Conservation (phyloP, 2,888 invertebrate species). For the Zeuzera pyrina region DNA sequence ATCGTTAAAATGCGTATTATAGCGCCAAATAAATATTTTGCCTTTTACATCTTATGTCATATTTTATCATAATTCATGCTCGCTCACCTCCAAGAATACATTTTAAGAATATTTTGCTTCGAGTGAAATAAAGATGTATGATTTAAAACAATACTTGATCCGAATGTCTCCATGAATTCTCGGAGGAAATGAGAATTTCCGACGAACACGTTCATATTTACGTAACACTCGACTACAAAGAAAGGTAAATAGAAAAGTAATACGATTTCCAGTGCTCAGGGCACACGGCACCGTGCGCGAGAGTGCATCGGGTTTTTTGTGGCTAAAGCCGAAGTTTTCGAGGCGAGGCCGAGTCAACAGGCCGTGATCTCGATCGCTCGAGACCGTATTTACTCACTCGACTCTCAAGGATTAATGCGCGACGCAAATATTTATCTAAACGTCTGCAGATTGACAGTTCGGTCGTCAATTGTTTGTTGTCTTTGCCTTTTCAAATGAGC, state of each 20-base stretch:
- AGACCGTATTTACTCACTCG: slow-evolving; percentile 46
- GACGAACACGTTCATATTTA: slow-evolving; percentile 64
- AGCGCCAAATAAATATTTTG: no score
- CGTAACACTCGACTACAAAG: slow-evolving; percentile 71
- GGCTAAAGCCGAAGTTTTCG: slow-evolving; percentile 18
- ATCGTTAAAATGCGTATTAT: no score
- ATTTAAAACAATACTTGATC: slow-evolving; percentile 19
- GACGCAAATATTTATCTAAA: slow-evolving; percentile 70
- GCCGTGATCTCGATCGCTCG: slow-evolving; percentile 58
- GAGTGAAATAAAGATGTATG: slow-evolving; percentile 1
- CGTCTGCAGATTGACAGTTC: slow-evolving; percentile 72
- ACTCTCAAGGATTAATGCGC: slow-evolving; percentile 67
- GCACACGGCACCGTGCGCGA: slow-evolving; percentile 19
- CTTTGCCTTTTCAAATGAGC: slow-evolving; percentile 69
- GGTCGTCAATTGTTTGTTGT: slow-evolving; percentile 70
- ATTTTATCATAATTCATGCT: no score
- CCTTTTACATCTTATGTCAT: no score
- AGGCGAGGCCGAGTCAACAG: slow-evolving; percentile 53
- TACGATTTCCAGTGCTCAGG: slow-evolving; percentile 56
- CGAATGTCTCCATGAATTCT: slow-evolving; percentile 40
- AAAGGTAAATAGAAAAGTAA: slow-evolving; percentile 68
- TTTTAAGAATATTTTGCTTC: no score
- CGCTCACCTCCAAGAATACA: no score
- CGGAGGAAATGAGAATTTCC: slow-evolving; percentile 62
- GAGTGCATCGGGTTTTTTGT: slow-evolving; percentile 49